phyloP scores from a whole-genome alignment of 2,797 vertebrate genomes.

The Mergus octosetaceus region DNA sequence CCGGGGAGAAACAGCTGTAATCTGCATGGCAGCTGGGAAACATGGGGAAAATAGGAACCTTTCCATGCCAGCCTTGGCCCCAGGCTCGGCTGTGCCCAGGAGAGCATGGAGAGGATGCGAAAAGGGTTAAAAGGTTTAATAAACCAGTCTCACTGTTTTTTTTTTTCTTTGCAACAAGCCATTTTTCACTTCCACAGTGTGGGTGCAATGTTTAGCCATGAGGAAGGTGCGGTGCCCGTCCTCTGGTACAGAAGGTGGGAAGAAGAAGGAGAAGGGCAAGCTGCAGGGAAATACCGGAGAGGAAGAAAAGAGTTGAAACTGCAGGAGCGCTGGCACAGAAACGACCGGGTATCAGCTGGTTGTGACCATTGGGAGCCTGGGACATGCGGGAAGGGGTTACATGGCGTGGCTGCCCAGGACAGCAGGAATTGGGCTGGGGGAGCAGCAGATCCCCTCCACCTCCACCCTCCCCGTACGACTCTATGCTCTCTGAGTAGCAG shows the following conservation, averaged over 20 bases:
- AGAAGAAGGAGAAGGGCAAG: not conserved
- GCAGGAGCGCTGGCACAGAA: not conserved
- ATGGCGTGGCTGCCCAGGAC: conserved; percentile 7
- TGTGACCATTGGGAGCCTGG: not conserved
- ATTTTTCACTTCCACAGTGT: not conserved
- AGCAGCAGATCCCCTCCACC: not conserved
- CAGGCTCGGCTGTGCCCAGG: not conserved
- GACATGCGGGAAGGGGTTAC: conserved; percentile 45
- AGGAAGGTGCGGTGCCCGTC: no score
- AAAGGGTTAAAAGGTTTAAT: not conserved
- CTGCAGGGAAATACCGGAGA: not conserved
- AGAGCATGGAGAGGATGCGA: not conserved
- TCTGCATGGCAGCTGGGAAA: conserved; percentile 31
- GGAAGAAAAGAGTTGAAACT: not conserved
- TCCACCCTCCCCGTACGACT: not conserved
- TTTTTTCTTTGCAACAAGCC: not conserved
- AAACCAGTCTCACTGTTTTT: rapidly evolving
- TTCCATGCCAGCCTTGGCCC: not conserved
- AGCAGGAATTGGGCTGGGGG: conserved; percentile 3
- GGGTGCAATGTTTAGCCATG: no score
- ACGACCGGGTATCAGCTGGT: conserved; percentile 47
- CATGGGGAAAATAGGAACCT: conserved; percentile 10
- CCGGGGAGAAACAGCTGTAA: conserved; percentile 49
- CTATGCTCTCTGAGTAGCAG: not conserved
- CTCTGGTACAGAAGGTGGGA: no score